phyloP scores from a whole-genome alignment of 2,113 vertebrate genomes.

The Camelus dromedarius region DNA sequence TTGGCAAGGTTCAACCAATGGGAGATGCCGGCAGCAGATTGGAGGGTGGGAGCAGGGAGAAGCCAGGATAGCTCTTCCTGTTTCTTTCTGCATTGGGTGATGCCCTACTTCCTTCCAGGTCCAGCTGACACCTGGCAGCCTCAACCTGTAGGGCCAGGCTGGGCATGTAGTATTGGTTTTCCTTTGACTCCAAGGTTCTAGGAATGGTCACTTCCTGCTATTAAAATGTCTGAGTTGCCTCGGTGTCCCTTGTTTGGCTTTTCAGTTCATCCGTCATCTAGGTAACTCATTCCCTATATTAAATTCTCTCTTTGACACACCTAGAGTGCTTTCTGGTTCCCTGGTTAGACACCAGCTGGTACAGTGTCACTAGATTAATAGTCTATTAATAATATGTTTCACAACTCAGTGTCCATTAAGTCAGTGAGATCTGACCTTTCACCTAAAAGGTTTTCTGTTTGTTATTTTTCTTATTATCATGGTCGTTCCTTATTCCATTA shows the following conservation, averaged over 20 bases:
- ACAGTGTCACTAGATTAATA: background rate
- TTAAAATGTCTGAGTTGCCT: background rate
- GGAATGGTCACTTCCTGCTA: background rate
- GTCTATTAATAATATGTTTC: background rate
- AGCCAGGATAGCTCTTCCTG: background rate
- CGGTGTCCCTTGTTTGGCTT: background rate
- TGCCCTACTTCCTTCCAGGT: too few relatives aligned
- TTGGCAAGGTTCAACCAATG: background rate
- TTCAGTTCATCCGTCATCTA: background rate
- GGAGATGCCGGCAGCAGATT: background rate
- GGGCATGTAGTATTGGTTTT: background rate
- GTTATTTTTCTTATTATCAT: background rate
- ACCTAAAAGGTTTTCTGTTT: background rate
- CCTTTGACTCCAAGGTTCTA: too few relatives aligned
- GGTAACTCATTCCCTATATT: background rate
- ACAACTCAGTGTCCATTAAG: too few relatives aligned
- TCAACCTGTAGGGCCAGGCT: background rate
- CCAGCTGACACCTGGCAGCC: fast-evolving
- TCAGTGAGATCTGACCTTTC: background rate
- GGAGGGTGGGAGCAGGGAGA: background rate
- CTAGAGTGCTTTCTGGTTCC: background rate
- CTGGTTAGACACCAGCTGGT: background rate
- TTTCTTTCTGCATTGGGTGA: background rate
- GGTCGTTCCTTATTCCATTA: background rate
- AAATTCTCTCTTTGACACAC: background rate